Percentiles rank a stretch among this genome's conserved stretches.
phyloP scores from a whole-genome alignment of 2,113 vertebrate genomes.

The Coptodon rendalli region DNA sequence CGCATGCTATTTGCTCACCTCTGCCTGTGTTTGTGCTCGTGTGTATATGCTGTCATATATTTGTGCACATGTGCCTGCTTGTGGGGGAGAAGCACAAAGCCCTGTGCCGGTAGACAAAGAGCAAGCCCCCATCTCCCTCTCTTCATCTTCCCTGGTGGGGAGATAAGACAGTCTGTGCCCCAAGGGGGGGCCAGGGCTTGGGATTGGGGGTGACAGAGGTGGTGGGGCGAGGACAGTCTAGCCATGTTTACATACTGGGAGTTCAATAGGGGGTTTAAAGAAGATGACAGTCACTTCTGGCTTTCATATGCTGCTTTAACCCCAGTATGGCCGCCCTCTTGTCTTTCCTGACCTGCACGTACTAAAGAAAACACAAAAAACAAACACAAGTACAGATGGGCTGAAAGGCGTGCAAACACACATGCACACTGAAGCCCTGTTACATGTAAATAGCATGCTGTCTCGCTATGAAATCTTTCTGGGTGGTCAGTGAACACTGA shows the following conservation, averaged over 20 bases:
- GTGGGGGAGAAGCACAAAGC: constrained; percentile 11
- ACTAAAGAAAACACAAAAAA: background rate
- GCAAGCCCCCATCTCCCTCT: constrained; percentile 17
- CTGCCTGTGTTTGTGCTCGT: background rate
- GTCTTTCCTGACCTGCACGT: background rate
- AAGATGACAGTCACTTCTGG: constrained; percentile 40
- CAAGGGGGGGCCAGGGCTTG: constrained; percentile 5
- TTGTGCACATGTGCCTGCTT: constrained; percentile 2
- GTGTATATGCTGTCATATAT: background rate
- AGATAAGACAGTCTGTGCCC: constrained; percentile 61
- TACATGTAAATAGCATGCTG: background rate
- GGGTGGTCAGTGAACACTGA: background rate
- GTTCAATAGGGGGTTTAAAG: constrained; percentile 41
- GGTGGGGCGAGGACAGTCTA: constrained; percentile 36
- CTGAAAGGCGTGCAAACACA: background rate
- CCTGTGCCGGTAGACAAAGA: constrained; percentile 47
- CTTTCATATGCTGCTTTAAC: constrained; percentile 54
- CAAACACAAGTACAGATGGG: background rate
- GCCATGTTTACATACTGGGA: constrained; percentile 49
- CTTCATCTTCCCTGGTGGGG: constrained; percentile 32
- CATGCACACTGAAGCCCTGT: background rate
- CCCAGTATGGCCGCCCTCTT: constrained; percentile 14
- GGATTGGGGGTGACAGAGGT: constrained; percentile 16
- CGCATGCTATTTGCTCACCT: background rate
- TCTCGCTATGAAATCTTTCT: background rate